Base-by-base conservation (phyloP, 2,113 vertebrate genomes). In the Euleptes europaea region DNA sequence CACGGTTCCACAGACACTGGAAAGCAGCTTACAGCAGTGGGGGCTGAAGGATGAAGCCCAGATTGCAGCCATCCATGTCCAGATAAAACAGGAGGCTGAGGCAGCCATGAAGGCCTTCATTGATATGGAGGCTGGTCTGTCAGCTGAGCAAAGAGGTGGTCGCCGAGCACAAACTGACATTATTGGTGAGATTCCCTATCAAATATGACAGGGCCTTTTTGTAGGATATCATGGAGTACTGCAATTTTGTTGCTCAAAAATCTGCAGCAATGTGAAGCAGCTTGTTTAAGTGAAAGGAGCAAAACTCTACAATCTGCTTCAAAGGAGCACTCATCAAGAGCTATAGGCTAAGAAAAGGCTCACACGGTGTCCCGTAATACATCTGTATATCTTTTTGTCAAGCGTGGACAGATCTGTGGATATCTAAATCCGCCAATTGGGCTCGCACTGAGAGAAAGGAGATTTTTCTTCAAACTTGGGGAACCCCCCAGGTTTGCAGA, bases 131-230 rank as follows among this genome's bases (percentile, higher is more conserved):
- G 89, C 92, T 12, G 85, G 84, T 9, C 75, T 96, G 90, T 94
- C 90, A 40, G 73, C 87, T 0, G 91, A 95, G 84, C 91, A 95
- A 84, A 92, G 95, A 17, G 95, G 96, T 7, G 96, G 96, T n/a
- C 84, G 60, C 17, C 89, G 47, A 40, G 95, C 89, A 6, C 90
- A 90, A 85, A 96, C 92, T 0, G 96, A 97, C 80, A 70, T 96
- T 47, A 90, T 96, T 1, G 95, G 96, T 96, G 88, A 90, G 95
- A 44, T 81, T 26, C 31, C 8, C 11, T 51, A n/a, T 71, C 38
- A 60, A n/a, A 73, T 17, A 31, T 67, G 70, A 17, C 14, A 33
- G 26, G 47, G 4, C 23, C 23, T 19, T 21, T 70, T 80, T 54
- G 4, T 38, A 33, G 67, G 35, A 66, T 60, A 14, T 47, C 33